phyloP scores from a whole-genome alignment of 2,113 vertebrate species.

The Cyanocitta stelleri region DNA sequence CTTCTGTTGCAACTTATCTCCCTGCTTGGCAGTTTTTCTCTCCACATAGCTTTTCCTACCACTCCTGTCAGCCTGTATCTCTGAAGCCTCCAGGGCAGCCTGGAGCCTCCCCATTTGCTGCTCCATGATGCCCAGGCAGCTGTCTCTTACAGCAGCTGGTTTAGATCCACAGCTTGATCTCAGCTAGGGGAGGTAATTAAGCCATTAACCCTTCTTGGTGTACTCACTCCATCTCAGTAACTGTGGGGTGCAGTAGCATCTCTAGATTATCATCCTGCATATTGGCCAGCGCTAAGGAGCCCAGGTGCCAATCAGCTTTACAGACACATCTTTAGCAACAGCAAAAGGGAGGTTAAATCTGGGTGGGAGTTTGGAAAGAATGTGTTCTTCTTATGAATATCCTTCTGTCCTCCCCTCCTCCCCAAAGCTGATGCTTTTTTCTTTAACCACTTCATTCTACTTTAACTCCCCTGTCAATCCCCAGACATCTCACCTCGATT shows the following conservation, averaged over 20 bases:
- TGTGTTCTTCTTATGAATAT: neutral
- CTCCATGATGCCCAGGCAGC: neutral
- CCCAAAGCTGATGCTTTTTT: neutral
- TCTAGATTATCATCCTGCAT: neutral
- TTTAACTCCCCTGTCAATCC: slow-evolving; percentile 3
- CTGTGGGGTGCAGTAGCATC: neutral
- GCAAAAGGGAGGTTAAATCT: neutral
- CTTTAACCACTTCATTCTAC: neutral
- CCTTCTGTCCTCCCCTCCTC: neutral
- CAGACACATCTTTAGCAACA: neutral
- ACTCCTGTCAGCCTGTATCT: neutral
- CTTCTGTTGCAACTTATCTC: neutral
- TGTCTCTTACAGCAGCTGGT: neutral
- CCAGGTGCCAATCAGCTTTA: neutral
- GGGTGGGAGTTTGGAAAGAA: neutral
- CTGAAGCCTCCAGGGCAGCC: neutral
- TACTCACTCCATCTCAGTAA: neutral
- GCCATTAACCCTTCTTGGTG: neutral
- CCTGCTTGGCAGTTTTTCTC: neutral
- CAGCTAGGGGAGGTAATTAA: neutral
- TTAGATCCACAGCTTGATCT: neutral
- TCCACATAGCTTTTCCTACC: neutral
- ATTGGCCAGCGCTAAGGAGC: neutral
- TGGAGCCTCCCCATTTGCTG: neutral
- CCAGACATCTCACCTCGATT: neutral